Evolutionary conservation across 2,888 invertebrate species (phyloP).

Genomic region (Agrochola circellaris): DNA sequence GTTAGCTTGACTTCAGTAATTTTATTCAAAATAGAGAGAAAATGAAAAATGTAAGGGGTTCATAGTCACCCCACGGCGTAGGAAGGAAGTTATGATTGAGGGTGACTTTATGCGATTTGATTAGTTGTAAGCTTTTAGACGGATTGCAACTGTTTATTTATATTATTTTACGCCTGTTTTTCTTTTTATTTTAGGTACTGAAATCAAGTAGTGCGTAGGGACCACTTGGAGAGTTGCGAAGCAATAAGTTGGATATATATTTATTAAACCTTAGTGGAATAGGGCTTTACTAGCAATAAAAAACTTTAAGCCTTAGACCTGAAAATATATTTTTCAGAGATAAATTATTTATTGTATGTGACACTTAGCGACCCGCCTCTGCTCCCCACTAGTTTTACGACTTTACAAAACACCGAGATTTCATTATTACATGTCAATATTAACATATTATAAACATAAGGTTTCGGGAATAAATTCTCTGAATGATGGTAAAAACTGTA

Average conservation of each 20-base stretch:
- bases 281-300: neutral
- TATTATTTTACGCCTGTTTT: constrained; percentile 37
- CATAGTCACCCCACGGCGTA: constrained; percentile 67
- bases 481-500: too few relatives aligned
- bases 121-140: constrained; percentile 73
- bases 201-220: constrained; percentile 22
- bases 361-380: too few relatives aligned
- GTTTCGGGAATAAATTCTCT: too few relatives aligned
- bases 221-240: neutral
- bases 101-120: constrained; percentile 79
- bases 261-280: neutral
- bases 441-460: too few relatives aligned
- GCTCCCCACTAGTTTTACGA: too few relatives aligned
- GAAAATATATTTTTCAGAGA: neutral
- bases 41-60: constrained; percentile 73
- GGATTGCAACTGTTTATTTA: constrained; percentile 65
- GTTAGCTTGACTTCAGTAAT: constrained; percentile 72
- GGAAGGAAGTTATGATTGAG: constrained; percentile 80
- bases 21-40: constrained; percentile 76
- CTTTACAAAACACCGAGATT: too few relatives aligned
- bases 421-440: too few relatives aligned
- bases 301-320: neutral
- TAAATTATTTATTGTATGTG: neutral
- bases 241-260: constrained; percentile 23
- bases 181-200: neutral